These are phyloP conservation scores for Cuculus canorus DNA, from an alignment of 2,797 vertebrate species.

Conservation along the genomic window DNA sequence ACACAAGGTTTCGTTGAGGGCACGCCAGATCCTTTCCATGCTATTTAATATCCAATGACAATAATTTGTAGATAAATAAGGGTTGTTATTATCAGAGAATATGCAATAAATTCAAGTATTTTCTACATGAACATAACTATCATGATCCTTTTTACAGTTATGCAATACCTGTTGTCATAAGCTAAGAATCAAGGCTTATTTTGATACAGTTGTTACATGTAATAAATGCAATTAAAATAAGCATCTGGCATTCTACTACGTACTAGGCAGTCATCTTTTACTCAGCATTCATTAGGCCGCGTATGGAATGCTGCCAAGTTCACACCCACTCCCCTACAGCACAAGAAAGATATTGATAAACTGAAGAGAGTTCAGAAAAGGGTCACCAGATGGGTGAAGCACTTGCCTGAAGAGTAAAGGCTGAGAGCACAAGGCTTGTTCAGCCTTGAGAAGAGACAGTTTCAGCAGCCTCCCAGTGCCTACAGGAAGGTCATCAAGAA, in stretches of 20 bases:
- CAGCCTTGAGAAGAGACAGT: not conserved
- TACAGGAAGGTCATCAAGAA: not conserved
- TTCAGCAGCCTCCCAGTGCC: not conserved
- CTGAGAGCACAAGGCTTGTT: not conserved
- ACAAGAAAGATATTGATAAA: fast-evolving
- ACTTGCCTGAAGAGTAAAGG: not conserved
- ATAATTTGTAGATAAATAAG: not conserved
- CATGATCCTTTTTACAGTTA: not conserved
- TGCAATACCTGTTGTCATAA: not conserved
- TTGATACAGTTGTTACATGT: not conserved
- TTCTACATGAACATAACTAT: not conserved
- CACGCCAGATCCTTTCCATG: not conserved
- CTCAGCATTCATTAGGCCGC: not conserved
- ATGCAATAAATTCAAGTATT: not conserved
- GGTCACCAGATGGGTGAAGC: not conserved
- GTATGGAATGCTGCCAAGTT: not conserved
- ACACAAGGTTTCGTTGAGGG: not conserved
- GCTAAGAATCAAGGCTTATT: not conserved
- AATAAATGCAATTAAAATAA: not conserved
- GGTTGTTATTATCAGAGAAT: not conserved
- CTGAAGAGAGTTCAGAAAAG: not conserved
- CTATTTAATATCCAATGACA: not conserved
- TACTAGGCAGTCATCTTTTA: not conserved
- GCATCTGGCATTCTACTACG: not conserved
- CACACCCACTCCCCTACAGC: not conserved